A percentile compares a stretch with the other conserved stretches of the same genome.
Conservation (phyloP, 2,888 invertebrate genomes). For the Campoletis raptor region DNA sequence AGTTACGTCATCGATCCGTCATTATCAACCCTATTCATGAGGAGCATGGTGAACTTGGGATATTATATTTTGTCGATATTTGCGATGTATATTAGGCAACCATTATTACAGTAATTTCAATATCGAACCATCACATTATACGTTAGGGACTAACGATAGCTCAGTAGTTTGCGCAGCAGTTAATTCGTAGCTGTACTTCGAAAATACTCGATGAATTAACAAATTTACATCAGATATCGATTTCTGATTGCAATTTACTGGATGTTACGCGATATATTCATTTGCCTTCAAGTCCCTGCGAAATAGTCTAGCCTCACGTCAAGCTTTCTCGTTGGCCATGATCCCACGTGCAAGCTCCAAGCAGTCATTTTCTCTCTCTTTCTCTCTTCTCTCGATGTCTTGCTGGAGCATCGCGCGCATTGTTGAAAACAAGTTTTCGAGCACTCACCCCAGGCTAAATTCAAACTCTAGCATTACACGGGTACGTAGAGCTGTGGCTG, state of each 20-base stretch:
- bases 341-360: conserved; percentile 57
- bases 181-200: not conserved
- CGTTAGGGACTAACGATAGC: not conserved
- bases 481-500: conserved; percentile 22
- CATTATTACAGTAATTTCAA: not conserved
- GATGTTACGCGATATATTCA: conserved; percentile 13
- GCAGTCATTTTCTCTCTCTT: conserved; percentile 23
- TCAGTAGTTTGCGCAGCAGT: not conserved
- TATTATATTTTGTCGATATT: not conserved
- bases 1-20: conserved; percentile 22
- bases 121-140: not conserved
- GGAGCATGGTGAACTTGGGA: conserved; percentile 14
- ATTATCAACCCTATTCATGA: conserved; percentile 45
- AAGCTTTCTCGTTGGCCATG: conserved; percentile 44
- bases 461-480: conserved; percentile 59
- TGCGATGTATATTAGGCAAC: not conserved
- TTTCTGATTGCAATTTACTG: conserved; percentile 17
- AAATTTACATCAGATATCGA: not conserved
- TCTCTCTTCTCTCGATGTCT: conserved; percentile 10
- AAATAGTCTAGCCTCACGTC: conserved; percentile 28
- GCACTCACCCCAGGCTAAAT: conserved; percentile 63
- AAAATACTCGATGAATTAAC: not conserved
- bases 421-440: conserved; percentile 68
- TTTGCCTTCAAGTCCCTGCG: conserved; percentile 3
- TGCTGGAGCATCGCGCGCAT: conserved; percentile 60